These are phyloP conservation scores for Meteorus cinctellus DNA, from an alignment of 2,888 invertebrate species.

Conservation along the genomic window DNA sequence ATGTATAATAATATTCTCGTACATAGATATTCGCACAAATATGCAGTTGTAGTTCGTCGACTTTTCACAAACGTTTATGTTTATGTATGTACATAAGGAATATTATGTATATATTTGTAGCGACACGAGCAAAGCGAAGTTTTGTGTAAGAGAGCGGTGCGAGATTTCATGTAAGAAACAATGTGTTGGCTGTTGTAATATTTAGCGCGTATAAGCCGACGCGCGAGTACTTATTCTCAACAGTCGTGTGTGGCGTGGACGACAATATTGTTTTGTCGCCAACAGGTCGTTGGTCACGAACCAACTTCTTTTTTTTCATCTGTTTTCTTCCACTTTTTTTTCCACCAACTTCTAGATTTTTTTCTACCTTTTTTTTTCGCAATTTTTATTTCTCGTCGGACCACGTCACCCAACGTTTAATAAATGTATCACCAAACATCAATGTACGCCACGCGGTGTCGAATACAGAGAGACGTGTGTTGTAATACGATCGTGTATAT, in stretches of 20 bases:
- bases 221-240: conserved; percentile 27
- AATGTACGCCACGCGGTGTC: neutral
- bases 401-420: conserved; percentile 20
- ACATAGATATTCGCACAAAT: neutral
- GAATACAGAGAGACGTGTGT: conserved; percentile 6
- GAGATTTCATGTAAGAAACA: conserved; percentile 67
- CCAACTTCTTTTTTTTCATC: conserved; percentile 51
- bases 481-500: conserved; percentile 29
- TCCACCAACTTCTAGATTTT: conserved; percentile 19
- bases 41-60: conserved; percentile 22
- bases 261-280: conserved; percentile 70
- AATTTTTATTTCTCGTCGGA: conserved; percentile 13
- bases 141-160: neutral
- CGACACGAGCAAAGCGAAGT: neutral
- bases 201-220: conserved; percentile 47
- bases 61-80: conserved; percentile 23
- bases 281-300: conserved; percentile 56
- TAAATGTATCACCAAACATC: conserved; percentile 34
- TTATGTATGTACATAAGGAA: conserved; percentile 9
- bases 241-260: conserved; percentile 50
- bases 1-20: neutral
- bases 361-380: conserved; percentile 3
- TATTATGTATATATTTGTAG: neutral
- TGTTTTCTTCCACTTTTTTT: conserved; percentile 30
- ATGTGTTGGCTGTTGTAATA: conserved; percentile 64